These are phyloP conservation scores for Saxidomus purpurata DNA, from an alignment of 1,140 invertebrate genomes.

Conservation along the genomic window DNA sequence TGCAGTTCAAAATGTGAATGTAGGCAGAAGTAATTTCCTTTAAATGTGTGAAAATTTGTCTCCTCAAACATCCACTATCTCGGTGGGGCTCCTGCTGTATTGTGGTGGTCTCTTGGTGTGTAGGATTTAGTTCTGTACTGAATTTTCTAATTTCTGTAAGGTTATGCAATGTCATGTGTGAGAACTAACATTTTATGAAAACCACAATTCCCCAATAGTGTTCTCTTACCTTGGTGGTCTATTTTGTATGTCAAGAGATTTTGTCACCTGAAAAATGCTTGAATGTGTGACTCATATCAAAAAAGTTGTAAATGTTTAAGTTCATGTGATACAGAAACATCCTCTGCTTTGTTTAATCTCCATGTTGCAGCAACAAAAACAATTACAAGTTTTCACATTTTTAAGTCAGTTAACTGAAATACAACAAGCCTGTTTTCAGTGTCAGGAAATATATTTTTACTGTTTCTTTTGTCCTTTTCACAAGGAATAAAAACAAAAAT, in stretches of 20 bases:
- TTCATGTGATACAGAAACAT: no score
- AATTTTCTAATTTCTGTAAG: background rate
- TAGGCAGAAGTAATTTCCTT: background rate
- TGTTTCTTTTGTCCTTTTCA: no score
- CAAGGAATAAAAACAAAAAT: no score
- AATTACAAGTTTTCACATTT: no score
- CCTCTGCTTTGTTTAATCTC: no score
- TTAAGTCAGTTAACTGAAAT: no score
- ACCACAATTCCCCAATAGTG: background rate
- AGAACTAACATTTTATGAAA: background rate
- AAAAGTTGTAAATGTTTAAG: no score
- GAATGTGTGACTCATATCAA: no score
- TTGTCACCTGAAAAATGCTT: no score
- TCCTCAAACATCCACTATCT: background rate
- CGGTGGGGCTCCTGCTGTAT: background rate
- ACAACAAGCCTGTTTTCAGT: no score
- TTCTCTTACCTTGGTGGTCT: slow-evolving; percentile 15
- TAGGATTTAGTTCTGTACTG: background rate
- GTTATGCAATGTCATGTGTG: slow-evolving; percentile 2
- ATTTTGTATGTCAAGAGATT: background rate
- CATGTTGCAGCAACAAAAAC: no score
- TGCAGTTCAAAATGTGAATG: background rate
- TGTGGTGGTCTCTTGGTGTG: background rate
- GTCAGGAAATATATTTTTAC: no score
- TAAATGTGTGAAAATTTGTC: background rate